Base-by-base conservation (phyloP, 2,113 vertebrate species). In the Hylia prasina region DNA sequence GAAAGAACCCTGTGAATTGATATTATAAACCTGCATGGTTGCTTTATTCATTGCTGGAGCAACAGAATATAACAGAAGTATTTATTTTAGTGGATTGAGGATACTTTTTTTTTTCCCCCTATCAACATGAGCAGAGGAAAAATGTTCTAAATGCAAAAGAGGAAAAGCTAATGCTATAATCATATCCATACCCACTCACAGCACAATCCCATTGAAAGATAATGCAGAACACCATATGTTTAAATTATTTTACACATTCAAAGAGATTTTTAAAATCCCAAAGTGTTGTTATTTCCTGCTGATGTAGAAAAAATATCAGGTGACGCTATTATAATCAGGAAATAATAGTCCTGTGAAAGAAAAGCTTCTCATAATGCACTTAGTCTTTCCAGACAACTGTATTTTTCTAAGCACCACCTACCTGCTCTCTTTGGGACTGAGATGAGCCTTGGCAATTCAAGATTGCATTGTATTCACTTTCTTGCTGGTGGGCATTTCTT, bases 1-100 rank as follows among this genome's bases (percentile, higher is more conserved):
- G 98, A 98, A 97, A 97, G 96, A 97, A 95, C 96, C 95, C 90
- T 96, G 97, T 91, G 98, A 98, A 98, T 98, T 98, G 98, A 98
- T 98, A 98, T 98, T 98, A 97, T 97, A 98, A 98, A 98, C 97
- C 97, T 92, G 84, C 93, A 71, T 79, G 94, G 97, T 97, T 97
- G 96, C 96, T 98, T 98, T 98, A 98, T 97, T 98, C 97, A 96
- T 97, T 95, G 96, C 54, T 51, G 91, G 96, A 96, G 94, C 95
- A 96, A 96, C 87, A 85, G 94, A 96, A 98, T 97, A 95, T 93
- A 97, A 96, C 92, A 96, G 95, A 95, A 96, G 96, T 97, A 97
- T 97, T 98, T 97, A 97, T 97, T 98, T 98, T 94, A 93, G 97
- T 95, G 91, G 93, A 94, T 92, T 89, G 87, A 91, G 64, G 95